phyloP scores from a whole-genome alignment of 2,797 vertebrate genomes.

The Halcyon smyrnensis region DNA sequence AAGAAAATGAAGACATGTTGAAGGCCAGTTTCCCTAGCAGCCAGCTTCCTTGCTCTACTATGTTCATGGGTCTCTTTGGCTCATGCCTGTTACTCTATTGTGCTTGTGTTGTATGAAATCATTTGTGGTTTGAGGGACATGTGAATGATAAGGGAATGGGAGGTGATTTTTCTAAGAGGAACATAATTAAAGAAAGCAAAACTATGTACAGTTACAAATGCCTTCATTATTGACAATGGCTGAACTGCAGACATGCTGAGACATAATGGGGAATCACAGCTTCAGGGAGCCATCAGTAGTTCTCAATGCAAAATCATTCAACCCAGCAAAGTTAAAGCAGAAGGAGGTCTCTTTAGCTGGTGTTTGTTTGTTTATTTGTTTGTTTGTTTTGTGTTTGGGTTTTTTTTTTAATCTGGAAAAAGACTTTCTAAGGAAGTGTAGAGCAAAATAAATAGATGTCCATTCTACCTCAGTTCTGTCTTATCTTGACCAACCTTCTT shows the following conservation, averaged over 20 bases:
- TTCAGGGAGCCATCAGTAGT: slow-evolving; percentile 29
- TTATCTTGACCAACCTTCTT: neutral
- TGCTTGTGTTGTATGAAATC: neutral
- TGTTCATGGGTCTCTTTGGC: neutral
- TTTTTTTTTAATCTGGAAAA: neutral
- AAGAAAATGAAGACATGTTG: neutral
- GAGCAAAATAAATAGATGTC: neutral
- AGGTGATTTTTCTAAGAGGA: neutral
- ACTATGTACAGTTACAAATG: slow-evolving; percentile 2
- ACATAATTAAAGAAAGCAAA: neutral
- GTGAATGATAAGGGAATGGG: neutral
- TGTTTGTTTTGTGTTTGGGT: neutral
- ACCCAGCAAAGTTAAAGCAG: neutral
- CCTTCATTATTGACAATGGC: neutral
- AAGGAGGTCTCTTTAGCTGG: neutral
- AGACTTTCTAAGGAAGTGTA: neutral
- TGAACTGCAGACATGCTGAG: slow-evolving; percentile 41
- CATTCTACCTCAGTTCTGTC: neutral
- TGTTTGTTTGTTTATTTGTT: too few species aligned
- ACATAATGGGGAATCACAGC: slow-evolving; percentile 13
- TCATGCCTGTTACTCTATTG: neutral
- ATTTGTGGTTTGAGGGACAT: neutral
- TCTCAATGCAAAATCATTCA: slow-evolving; percentile 33
- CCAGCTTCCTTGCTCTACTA: neutral
- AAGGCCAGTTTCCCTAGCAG: slow-evolving; percentile 10